A percentile compares a stretch with the other conserved stretches of the same genome.
Conservation (phyloP, 2,888 invertebrate genomes). For the Ischnus inquisitorius region DNA sequence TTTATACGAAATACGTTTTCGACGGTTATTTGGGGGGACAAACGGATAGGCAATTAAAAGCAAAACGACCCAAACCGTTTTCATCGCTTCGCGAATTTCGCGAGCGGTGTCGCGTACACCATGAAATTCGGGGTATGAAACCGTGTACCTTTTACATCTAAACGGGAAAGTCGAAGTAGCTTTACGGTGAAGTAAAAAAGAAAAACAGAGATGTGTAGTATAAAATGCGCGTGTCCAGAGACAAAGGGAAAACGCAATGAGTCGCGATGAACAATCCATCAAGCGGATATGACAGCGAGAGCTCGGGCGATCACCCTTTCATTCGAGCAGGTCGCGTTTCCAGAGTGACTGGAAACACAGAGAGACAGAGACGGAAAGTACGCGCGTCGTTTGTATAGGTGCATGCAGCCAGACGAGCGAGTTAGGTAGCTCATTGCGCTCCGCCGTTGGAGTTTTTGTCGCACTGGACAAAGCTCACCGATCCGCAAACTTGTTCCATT, state of each 20-base stretch:
- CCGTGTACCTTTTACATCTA: neutral
- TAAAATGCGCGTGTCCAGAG: slow-evolving; percentile 35
- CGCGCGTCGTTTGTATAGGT: slow-evolving; percentile 2
- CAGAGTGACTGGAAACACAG: slow-evolving; percentile 26
- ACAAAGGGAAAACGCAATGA: slow-evolving; percentile 64
- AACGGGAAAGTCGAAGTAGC: neutral
- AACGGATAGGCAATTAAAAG: neutral
- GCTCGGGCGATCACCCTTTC: slow-evolving; percentile 40
- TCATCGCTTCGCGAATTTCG: neutral
- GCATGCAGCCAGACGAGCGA: slow-evolving; percentile 17
- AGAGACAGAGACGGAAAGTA: neutral
- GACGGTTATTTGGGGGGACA: neutral
- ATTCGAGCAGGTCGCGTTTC: slow-evolving; percentile 50
- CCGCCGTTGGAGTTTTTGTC: slow-evolving; percentile 38
- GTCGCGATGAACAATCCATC: slow-evolving; percentile 62
- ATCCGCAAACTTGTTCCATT: slow-evolving; percentile 63
- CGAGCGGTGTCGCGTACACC: neutral
- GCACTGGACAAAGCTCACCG: slow-evolving; percentile 50
- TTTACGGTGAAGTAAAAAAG: neutral
- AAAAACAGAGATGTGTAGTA: neutral
- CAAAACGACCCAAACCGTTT: neutral
- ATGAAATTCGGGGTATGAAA: neutral
- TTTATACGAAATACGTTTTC: neutral
- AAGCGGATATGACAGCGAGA: slow-evolving; percentile 45
- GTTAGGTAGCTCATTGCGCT: slow-evolving; percentile 33